phyloP scores from a whole-genome alignment of 2,888 invertebrate species.

The Aelia acuminata region DNA sequence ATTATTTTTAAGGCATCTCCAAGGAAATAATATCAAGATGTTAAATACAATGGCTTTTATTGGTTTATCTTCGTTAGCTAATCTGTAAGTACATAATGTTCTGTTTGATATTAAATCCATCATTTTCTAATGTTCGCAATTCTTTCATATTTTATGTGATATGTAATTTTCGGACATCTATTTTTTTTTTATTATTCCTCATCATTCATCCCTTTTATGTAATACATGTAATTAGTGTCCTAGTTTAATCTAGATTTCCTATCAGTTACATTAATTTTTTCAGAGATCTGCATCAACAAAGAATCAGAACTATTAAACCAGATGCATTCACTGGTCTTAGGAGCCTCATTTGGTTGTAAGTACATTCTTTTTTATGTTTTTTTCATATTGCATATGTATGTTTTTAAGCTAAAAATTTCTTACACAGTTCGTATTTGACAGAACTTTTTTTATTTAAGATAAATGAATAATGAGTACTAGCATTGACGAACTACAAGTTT shows the following conservation, averaged over 20 bases:
- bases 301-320: slow-evolving; percentile 65
- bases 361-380: slow-evolving; percentile 55
- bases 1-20: slow-evolving; percentile 67
- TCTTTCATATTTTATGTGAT: background rate
- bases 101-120: background rate
- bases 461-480: no score
- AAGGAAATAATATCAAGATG: slow-evolving; percentile 67
- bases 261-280: background rate
- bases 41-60: slow-evolving; percentile 68
- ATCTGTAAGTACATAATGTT: slow-evolving; percentile 69
- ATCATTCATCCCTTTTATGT: no score
- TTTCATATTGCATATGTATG: no score
- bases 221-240: no score
- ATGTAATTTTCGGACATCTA: no score
- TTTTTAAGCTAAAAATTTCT: no score
- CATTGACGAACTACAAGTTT: no score
- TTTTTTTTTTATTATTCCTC: no score
- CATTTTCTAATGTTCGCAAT: background rate
- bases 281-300: slow-evolving; percentile 66
- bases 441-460: no score
- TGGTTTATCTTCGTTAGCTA: slow-evolving; percentile 68
- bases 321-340: slow-evolving; percentile 67
- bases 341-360: slow-evolving; percentile 66
- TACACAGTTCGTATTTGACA: no score
- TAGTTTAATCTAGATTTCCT: background rate